Evolutionary conservation across 2,888 invertebrate genomes (phyloP), one percentile per base, ranked within the genome.

Genomic region (Parapristionchus giblindavisi): DNA sequence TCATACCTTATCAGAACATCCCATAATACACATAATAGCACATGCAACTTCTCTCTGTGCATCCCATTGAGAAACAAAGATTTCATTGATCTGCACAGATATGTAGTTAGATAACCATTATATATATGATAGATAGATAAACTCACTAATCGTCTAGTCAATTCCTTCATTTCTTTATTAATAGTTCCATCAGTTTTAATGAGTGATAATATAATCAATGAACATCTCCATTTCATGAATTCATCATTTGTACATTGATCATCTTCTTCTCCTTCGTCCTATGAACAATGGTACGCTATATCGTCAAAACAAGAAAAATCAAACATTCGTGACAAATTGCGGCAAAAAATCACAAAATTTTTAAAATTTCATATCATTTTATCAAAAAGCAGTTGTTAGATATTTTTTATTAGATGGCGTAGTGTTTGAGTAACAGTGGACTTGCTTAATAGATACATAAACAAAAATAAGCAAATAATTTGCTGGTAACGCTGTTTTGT

Each of bases 181-280:
- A 68, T 32, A 3, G 51, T n/a, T 27, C 32, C 24, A 27, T 24
- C 24, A 52, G 24, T 14, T 27, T 68, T 51, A 3, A 68, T 24
- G 6, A 68, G 68, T 8, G 68, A 68, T 14, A 43, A 11, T 6
- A 68, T 51, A 52, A 68, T 52, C 21, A 68, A 34, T 27, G 68
- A 68, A 29, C 68, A 68, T 68, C 52, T 68, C 68, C 68, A 68
- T 52, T 52, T 68, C 1, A 68, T 6, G 11, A 36, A 32, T n/a
- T 68, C 68, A 21, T 68, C 52, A 36, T 65, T 48, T 11, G 14
- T 21, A 14, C 68, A 54, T 6, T 43, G 21, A 43, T 65, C 43
- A 29, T 32, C 17, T 61, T 38, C 36, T 61, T 40, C 32, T 43
- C 63, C 63, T 65, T 5, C 43, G n/a, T n/a, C n/a, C n/a, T n/a